phyloP scores from a whole-genome alignment of 2,113 vertebrate species.

The Melanotaenia duboulayi region DNA sequence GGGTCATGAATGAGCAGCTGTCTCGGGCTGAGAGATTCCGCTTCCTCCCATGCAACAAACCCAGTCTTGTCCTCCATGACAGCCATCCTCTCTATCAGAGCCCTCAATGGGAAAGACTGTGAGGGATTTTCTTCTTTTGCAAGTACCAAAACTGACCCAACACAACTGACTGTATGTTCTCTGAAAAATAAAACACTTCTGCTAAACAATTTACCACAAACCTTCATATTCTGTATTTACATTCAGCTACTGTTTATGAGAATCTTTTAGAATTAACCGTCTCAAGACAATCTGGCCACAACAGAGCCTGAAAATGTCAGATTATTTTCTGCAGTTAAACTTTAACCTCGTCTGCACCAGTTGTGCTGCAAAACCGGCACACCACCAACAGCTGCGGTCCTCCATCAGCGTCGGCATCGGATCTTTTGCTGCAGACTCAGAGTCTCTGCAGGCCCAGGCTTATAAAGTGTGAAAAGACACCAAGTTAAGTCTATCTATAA shows the following conservation, averaged over 20 bases:
- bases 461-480: background rate
- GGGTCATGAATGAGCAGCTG: slow-evolving; percentile 71
- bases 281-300: too few relatives aligned
- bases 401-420: background rate
- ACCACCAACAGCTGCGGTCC: slow-evolving; percentile 40
- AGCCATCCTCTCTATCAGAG: slow-evolving; percentile 18
- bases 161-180: slow-evolving; percentile 38
- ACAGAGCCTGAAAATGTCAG: background rate
- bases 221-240: background rate
- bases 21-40: slow-evolving; percentile 44
- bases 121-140: background rate
- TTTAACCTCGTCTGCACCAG: slow-evolving; percentile 28
- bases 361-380: slow-evolving; percentile 10
- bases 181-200: background rate
- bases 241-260: background rate
- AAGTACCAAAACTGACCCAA: slow-evolving; percentile 8
- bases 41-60: slow-evolving; percentile 65
- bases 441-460: background rate
- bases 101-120: slow-evolving; percentile 24
- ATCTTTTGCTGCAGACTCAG: background rate
- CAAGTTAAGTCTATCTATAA: too few relatives aligned
- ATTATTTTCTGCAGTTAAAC: slow-evolving; percentile 24
- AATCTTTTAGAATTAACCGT: too few relatives aligned
- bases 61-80: slow-evolving; percentile 47
- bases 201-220: background rate